Conservation (phyloP, 2,113 vertebrate species). For the Chlamydotis undulata region DNA sequence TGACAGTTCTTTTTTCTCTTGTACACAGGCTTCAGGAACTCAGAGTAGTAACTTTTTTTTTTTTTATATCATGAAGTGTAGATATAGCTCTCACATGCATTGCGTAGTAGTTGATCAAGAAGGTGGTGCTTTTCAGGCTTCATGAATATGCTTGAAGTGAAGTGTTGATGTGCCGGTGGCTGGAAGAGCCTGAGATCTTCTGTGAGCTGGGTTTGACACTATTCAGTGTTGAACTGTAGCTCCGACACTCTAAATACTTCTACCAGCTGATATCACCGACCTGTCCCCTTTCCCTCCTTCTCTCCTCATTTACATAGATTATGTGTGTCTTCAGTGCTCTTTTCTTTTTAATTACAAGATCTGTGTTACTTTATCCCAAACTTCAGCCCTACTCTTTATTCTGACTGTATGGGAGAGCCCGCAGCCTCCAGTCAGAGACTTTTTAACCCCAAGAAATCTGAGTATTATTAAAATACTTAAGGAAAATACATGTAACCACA, state of each 20-base stretch:
- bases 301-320: background rate
- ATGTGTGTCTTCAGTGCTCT: background rate
- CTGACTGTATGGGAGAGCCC: background rate
- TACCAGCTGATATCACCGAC: background rate
- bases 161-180: background rate
- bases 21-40: rapidly evolving
- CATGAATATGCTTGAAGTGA: background rate
- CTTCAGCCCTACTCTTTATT: background rate
- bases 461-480: background rate
- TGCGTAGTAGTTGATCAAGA: background rate
- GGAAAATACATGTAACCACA: background rate
- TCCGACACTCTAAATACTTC: background rate
- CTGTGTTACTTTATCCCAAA: background rate
- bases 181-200: background rate
- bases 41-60: background rate
- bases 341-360: background rate
- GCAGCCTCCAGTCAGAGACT: background rate
- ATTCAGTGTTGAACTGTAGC: background rate
- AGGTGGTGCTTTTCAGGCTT: background rate
- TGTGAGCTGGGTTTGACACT: background rate
- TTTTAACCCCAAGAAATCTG: background rate
- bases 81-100: background rate
- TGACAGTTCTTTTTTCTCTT: background rate
- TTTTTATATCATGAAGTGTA: background rate
- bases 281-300: background rate